Evolutionary conservation across 2,888 invertebrate species (phyloP).

Genomic region (Lathronympha strigana): DNA sequence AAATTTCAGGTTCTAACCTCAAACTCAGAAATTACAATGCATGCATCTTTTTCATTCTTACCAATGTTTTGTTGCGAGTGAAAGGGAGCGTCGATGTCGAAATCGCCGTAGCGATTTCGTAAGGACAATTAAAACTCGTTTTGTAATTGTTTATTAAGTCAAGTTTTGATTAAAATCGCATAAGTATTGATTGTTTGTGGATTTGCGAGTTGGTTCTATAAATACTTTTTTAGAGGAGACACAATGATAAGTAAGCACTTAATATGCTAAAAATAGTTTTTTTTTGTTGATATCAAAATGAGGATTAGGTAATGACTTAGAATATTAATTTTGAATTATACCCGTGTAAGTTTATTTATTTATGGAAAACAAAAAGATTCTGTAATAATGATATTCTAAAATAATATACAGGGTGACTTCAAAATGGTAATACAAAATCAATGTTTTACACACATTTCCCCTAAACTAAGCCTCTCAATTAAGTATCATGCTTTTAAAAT

Average conservation of each 20-base stretch:
- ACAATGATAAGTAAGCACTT: conserved; percentile 1
- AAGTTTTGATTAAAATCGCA: conserved; percentile 33
- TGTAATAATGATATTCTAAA: no score
- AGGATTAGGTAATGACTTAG: background rate
- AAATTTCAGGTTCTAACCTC: conserved; percentile 81
- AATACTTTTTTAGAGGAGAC: conserved; percentile 20
- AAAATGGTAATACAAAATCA: no score
- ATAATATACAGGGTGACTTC: no score
- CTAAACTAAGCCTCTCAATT: no score
- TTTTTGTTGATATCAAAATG: background rate
- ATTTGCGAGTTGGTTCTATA: conserved; percentile 3
- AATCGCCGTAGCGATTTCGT: conserved; percentile 59
- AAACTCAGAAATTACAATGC: conserved; percentile 70
- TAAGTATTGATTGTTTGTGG: conserved; percentile 17
- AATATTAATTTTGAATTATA: conserved; percentile 4
- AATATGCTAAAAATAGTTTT: conserved; percentile 9
- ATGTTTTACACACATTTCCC: no score
- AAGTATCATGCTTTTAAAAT: no score
- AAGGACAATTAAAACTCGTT: conserved; percentile 58
- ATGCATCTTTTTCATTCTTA: conserved; percentile 65
- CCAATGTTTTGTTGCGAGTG: conserved; percentile 53
- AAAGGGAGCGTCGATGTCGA: conserved; percentile 63
- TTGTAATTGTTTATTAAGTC: conserved; percentile 49
- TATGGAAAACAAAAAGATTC: no score
- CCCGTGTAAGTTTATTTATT: background rate